Conservation (phyloP, 2,797 vertebrate genomes). For the Acestrorhynchus altus region DNA sequence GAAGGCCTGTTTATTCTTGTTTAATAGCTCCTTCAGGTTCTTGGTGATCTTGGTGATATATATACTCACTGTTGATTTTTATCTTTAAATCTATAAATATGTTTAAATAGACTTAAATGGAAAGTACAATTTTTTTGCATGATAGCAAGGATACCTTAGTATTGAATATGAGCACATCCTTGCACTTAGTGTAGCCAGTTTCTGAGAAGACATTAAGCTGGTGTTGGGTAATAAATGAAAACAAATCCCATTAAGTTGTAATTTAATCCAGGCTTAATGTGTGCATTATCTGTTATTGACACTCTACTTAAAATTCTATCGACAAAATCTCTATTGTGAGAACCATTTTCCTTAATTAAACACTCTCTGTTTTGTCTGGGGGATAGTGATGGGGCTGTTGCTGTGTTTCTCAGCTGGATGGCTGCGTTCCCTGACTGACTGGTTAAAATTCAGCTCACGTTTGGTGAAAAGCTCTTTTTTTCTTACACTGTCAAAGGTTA, state of each 20-base stretch:
- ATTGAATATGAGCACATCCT: background rate
- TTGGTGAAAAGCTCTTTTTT: background rate
- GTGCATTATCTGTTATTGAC: background rate
- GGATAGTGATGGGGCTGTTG: background rate
- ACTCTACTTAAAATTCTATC: background rate
- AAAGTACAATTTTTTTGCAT: too few relatives aligned
- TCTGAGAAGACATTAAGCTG: background rate
- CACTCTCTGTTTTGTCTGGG: background rate
- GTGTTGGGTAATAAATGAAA: background rate
- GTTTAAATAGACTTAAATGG: too few relatives aligned
- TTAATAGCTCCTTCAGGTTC: too few relatives aligned
- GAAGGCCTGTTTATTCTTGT: too few relatives aligned
- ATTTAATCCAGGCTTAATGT: constrained; percentile 23
- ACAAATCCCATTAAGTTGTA: background rate
- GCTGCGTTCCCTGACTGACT: background rate
- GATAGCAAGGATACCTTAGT: too few relatives aligned
- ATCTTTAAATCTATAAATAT: too few relatives aligned
- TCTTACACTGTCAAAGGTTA: constrained; percentile 20
- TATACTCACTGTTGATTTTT: too few relatives aligned
- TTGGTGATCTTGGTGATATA: too few relatives aligned
- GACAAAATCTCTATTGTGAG: background rate
- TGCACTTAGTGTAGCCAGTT: background rate
- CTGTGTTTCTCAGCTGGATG: background rate
- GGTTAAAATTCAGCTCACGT: constrained; percentile 31
- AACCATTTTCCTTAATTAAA: constrained; percentile 17